Evolutionary conservation across 2,888 invertebrate species (phyloP).

Genomic region (Teinopalpus imperialis): DNA sequence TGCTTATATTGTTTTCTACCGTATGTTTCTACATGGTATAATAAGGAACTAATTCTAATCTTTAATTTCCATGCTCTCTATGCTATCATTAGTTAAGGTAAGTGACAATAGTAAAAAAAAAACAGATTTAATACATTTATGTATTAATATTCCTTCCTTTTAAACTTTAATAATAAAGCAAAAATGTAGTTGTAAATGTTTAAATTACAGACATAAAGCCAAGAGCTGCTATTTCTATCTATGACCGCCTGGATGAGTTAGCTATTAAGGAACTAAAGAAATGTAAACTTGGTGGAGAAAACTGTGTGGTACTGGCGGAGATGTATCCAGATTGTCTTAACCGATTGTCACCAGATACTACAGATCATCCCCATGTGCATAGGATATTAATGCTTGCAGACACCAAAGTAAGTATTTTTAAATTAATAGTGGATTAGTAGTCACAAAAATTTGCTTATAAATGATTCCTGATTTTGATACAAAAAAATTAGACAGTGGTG

Average conservation of each 20-base stretch:
- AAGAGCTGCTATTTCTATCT: slow-evolving; percentile 79
- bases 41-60: slow-evolving; percentile 14
- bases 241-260: slow-evolving; percentile 79
- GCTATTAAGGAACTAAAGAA: slow-evolving; percentile 69
- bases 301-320: slow-evolving; percentile 83
- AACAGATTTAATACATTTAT: neutral
- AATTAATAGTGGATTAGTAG: neutral
- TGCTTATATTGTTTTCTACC: too few relatives aligned
- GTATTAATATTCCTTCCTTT: too few relatives aligned
- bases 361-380: slow-evolving; percentile 77
- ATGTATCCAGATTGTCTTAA: slow-evolving; percentile 84
- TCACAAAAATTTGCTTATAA: too few relatives aligned
- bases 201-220: slow-evolving; percentile 77
- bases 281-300: slow-evolving; percentile 79
- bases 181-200: neutral
- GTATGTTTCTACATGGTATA: too few relatives aligned
- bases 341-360: slow-evolving; percentile 76
- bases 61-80: slow-evolving; percentile 43
- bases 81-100: slow-evolving; percentile 37
- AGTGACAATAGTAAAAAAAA: slow-evolving; percentile 33
- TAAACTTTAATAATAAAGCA: too few relatives aligned
- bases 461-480: too few relatives aligned
- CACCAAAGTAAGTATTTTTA: slow-evolving; percentile 68
- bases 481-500: too few relatives aligned
- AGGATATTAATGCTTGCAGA: slow-evolving; percentile 86